Conservation (phyloP, 2,888 invertebrate species). For the Pasiphila rectangulata region DNA sequence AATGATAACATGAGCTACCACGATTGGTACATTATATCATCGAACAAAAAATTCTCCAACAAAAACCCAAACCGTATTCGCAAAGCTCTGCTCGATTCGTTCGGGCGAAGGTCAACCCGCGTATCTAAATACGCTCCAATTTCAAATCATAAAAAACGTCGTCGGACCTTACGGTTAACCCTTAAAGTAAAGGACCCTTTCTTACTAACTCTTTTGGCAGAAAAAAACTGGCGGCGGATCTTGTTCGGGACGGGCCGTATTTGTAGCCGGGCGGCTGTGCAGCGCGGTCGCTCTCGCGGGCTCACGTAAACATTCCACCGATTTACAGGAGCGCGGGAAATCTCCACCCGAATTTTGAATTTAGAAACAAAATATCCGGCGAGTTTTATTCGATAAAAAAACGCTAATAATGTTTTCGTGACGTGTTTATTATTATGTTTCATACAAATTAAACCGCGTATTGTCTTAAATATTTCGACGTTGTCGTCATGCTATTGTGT, state of each 20-base stretch:
- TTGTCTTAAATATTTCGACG: conserved; percentile 74
- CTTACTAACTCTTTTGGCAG: conserved; percentile 68
- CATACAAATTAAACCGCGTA: conserved; percentile 65
- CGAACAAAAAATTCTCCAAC: conserved; percentile 40
- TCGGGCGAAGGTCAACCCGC: conserved; percentile 47
- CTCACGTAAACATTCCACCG: conserved; percentile 46
- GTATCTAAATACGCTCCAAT: conserved; percentile 45
- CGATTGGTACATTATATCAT: conserved; percentile 32
- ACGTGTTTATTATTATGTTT: conserved; percentile 70
- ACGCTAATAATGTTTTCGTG: conserved; percentile 54
- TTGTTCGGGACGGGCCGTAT: conserved; percentile 56
- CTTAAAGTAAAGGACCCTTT: conserved; percentile 67
- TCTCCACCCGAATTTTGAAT: conserved; percentile 46
- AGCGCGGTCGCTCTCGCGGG: conserved; percentile 62
- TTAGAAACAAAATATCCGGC: conserved; percentile 5
- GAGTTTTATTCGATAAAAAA: conserved; percentile 33
- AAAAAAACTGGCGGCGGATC: conserved; percentile 62
- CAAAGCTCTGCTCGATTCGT: conserved; percentile 27
- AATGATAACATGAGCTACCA: conserved; percentile 20
- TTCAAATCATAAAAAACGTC: conserved; percentile 49
- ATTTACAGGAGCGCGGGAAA: conserved; percentile 72
- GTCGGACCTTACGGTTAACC: conserved; percentile 69
- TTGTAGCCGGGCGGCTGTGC: conserved; percentile 70
- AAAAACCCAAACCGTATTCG: conserved; percentile 34
- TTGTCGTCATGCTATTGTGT: conserved; percentile 70